Evolutionary conservation across 2,113 vertebrate genomes (phyloP).

Genomic region (Silurus asotus): DNA sequence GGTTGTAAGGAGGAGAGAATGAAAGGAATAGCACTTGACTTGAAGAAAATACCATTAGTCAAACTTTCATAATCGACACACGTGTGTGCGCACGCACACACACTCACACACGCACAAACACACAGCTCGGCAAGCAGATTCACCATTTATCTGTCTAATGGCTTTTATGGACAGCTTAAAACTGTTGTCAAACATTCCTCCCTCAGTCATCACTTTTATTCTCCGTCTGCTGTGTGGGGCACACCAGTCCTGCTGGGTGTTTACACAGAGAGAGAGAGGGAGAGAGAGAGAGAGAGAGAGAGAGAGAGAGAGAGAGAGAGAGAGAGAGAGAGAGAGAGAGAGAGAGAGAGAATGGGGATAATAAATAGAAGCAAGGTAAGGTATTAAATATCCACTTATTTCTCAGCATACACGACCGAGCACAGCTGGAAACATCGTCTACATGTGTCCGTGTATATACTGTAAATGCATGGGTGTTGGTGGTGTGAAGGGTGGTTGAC

Average conservation of each 20-base stretch:
- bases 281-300: constrained; percentile 14
- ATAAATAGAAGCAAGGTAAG: constrained; percentile 30
- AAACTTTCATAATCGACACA: constrained; percentile 26
- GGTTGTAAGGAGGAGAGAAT: not conserved
- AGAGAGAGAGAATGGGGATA: constrained; percentile 19
- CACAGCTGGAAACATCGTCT: constrained; percentile 11
- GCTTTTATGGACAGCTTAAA: constrained; percentile 53
- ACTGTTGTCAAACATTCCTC: constrained; percentile 47
- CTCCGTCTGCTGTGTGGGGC: constrained; percentile 40
- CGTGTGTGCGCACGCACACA: not conserved
- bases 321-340: constrained; percentile 8
- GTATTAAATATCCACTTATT: constrained; percentile 42
- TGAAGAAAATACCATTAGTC: constrained; percentile 10
- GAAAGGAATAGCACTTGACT: constrained; percentile 8
- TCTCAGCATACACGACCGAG: constrained; percentile 17
- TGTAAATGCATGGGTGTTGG: not conserved
- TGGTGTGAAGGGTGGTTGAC: not conserved
- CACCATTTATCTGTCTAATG: constrained; percentile 49
- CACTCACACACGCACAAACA: constrained; percentile 3
- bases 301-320: constrained; percentile 11
- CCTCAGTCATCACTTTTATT: constrained; percentile 47
- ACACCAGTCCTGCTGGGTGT: constrained; percentile 40
- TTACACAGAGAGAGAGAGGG: constrained; percentile 13
- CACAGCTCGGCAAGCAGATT: constrained; percentile 26
- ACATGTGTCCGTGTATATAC: constrained; percentile 2